Base-by-base conservation (phyloP, 2,888 invertebrate genomes). In the Hydroisotoma schaefferi region DNA sequence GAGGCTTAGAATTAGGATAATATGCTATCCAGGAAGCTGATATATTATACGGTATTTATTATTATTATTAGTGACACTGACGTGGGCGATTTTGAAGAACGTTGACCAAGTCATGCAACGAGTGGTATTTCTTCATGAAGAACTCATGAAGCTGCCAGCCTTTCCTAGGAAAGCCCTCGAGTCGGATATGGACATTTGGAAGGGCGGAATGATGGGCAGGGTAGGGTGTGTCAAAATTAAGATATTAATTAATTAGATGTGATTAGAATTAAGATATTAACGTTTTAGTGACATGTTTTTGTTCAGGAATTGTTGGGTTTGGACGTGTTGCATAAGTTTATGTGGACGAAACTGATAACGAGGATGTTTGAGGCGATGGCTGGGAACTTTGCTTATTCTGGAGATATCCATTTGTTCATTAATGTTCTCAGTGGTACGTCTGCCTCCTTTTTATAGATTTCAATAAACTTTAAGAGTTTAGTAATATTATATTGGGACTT, bases 341-440 rank as follows among this genome's bases (percentile, higher is more conserved):
- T 94, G 85, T 99, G 99, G 99, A 93, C 95, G 2, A 88, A 94
- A 67, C 80, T 98, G 33, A 94, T 97, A 74, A 90, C 93, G 1
- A 85, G 94, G 49, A 94, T 98, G 94, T 97, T 97, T 75, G 93
- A 93, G 78, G 94, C 94, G 0, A 97, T 97, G 94, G 93, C 94
- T 1, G 94, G 94, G 2, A 94, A 95, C 75, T 94, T 97, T 75
- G 94, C 94, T 0, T 94, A 94, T 73, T 93, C 94, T 0, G 90
- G 94, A 20, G 99, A 99, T 75, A 91, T 99, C 56, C 97, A 97
- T 75, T 80, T 99, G 46, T 99, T 99, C 76, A 81, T 99, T 37
- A 99, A 98, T 78, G 99, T 99, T 0, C 80, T 98, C 2, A 98
- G 98, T 73, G 99, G 99, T 65, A 61, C 48, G 57, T 49, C 6